A percentile compares a stretch with the other conserved stretches of the same genome.
Conservation (phyloP, 1,140 invertebrate species). For the Sitodiplosis mosellana region DNA sequence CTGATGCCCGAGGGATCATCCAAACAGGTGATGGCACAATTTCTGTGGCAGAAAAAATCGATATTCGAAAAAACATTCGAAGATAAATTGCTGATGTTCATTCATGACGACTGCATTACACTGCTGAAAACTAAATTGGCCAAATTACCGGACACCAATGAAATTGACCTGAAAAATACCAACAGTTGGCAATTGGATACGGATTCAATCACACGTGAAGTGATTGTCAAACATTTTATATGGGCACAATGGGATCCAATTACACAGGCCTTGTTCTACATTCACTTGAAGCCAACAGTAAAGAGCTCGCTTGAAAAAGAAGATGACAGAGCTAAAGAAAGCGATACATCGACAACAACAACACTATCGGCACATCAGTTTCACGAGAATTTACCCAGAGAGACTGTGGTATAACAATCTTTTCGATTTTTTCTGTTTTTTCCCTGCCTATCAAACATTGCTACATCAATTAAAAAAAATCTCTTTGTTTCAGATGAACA, state of each 20-base stretch:
- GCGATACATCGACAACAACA: conserved; percentile 34
- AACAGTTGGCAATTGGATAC: conserved; percentile 31
- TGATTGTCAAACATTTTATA: conserved; percentile 48
- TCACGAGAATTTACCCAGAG: conserved; percentile 62
- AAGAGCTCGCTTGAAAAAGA: conserved; percentile 45
- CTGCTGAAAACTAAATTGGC: conserved; percentile 18
- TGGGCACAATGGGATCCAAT: conserved; percentile 69
- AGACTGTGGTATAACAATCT: conserved; percentile 48
- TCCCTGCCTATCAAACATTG: neutral
- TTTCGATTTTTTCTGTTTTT: neutral
- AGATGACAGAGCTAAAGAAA: conserved; percentile 20
- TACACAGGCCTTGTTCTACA: conserved; percentile 53
- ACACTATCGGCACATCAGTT: conserved; percentile 67
- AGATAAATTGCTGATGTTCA: conserved; percentile 54
- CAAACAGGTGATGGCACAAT: conserved; percentile 58
- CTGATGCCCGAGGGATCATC: conserved; percentile 31
- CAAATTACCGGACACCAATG: too few species aligned
- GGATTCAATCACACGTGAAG: conserved; percentile 35
- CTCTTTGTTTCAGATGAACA: conserved; percentile 44
- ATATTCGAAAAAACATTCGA: conserved; percentile 33
- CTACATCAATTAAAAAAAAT: conserved; percentile 1
- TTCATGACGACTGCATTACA: conserved; percentile 48
- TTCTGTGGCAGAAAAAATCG: conserved; percentile 50
- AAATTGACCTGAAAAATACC: conserved; percentile 26
- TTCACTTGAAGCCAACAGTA: conserved; percentile 47